Conservation (phyloP, 2,888 invertebrate genomes). For the Cyaniris semiargus region DNA sequence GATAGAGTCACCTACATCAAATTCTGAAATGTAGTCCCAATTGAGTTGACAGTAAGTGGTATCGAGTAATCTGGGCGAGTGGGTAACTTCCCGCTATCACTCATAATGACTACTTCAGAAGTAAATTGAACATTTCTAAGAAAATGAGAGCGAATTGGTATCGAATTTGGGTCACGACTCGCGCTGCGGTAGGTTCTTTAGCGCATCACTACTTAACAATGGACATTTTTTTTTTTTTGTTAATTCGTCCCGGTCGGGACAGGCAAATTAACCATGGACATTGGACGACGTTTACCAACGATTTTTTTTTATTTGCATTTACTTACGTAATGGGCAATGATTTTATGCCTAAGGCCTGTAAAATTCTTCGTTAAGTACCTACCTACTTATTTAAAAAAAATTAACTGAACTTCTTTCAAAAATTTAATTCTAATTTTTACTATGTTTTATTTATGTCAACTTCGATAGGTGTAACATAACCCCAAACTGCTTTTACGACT, state of each 20-base stretch:
- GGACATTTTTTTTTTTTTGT: too few relatives aligned
- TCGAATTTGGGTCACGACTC: constrained; percentile 19
- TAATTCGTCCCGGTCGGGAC: too few relatives aligned
- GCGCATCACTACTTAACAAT: background rate
- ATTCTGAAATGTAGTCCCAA: constrained; percentile 17
- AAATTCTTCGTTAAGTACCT: too few relatives aligned
- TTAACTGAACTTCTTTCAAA: background rate
- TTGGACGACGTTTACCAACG: too few relatives aligned
- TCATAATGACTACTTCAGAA: constrained; percentile 10
- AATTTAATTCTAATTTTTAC: too few relatives aligned
- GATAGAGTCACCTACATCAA: background rate
- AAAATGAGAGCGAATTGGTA: constrained; percentile 17
- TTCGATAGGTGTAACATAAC: background rate
- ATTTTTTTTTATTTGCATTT: too few relatives aligned
- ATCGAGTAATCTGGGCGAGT: constrained; percentile 5
- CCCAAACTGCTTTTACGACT: too few relatives aligned
- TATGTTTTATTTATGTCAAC: background rate
- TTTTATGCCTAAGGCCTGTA: too few relatives aligned
- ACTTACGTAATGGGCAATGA: too few relatives aligned
- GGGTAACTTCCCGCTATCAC: constrained; percentile 22
- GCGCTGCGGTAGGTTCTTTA: constrained; percentile 9
- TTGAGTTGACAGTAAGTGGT: constrained; percentile 10
- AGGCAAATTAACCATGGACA: too few relatives aligned
- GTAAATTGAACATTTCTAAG: constrained; percentile 20
- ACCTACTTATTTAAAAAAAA: background rate